A percentile compares a stretch with the other conserved stretches of the same genome.
Conservation (phyloP, 2,797 vertebrate species). For the Microctenopoma steveboyesi region DNA sequence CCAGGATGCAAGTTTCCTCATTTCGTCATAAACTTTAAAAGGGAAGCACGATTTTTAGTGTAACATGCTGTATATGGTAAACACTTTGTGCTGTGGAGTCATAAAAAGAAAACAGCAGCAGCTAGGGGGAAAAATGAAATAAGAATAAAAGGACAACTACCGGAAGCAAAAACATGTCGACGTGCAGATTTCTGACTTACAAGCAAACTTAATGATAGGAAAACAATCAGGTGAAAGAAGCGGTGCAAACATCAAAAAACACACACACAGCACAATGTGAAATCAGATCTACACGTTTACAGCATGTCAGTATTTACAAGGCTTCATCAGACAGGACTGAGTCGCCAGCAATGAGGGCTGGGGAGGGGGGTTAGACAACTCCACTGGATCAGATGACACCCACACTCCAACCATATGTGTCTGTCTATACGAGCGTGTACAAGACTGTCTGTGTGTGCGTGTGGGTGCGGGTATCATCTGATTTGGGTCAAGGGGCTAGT, state of each 20-base stretch:
- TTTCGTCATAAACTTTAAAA: slow-evolving; percentile 5
- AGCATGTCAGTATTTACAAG: slow-evolving; percentile 80
- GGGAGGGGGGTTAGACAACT: slow-evolving; percentile 45
- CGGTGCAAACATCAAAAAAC: slow-evolving; percentile 1
- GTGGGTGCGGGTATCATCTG: slow-evolving; percentile 54
- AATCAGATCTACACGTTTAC: slow-evolving; percentile 80
- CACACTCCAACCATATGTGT: slow-evolving; percentile 60
- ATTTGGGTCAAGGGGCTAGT: slow-evolving; percentile 65
- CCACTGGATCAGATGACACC: slow-evolving; percentile 69
- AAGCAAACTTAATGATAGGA: slow-evolving; percentile 46
- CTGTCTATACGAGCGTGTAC: slow-evolving; percentile 15
- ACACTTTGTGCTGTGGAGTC: neutral
- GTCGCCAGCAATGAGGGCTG: slow-evolving; percentile 50
- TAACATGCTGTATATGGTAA: slow-evolving; percentile 1
- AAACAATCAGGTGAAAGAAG: slow-evolving; percentile 48
- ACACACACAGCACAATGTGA: slow-evolving; percentile 47
- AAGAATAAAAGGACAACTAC: neutral
- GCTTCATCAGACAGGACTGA: slow-evolving; percentile 74
- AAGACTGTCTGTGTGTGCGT: slow-evolving; percentile 22
- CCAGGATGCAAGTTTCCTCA: slow-evolving; percentile 11
- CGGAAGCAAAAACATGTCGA: slow-evolving; percentile 32
- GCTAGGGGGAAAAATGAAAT: neutral
- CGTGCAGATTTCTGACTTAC: slow-evolving; percentile 18
- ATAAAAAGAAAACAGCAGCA: slow-evolving; percentile 11
- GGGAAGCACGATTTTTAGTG: neutral